Conservation (phyloP, 2,888 invertebrate species). For the Drosophila barbarae region DNA sequence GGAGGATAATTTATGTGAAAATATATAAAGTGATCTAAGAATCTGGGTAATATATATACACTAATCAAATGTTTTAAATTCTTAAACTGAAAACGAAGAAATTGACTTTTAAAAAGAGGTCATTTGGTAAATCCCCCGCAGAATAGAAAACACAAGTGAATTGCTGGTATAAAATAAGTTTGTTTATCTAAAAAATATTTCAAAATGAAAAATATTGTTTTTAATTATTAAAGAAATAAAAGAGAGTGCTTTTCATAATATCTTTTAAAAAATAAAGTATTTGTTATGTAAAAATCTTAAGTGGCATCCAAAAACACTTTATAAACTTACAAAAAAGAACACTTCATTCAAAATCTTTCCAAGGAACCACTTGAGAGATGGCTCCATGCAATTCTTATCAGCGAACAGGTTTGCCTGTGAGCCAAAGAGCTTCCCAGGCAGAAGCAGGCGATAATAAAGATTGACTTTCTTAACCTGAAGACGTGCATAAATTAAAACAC, state of each 20-base stretch:
- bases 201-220: too few relatives aligned
- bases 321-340: background rate
- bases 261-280: background rate
- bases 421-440: conserved; percentile 15
- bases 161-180: too few relatives aligned
- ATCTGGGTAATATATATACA: background rate
- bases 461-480: conserved; percentile 72
- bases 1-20: background rate
- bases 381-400: conserved; percentile 45
- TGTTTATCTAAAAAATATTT: background rate
- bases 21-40: background rate
- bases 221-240: background rate
- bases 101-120: background rate
- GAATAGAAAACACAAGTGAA: too few relatives aligned
- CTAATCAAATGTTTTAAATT: background rate
- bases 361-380: conserved; percentile 3
- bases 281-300: background rate
- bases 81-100: background rate
- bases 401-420: conserved; percentile 24
- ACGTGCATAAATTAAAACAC: conserved; percentile 69
- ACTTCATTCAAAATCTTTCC: background rate
- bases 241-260: background rate
- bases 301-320: background rate
- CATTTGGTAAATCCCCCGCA: background rate
- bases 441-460: conserved; percentile 42